A percentile compares a stretch with the other conserved stretches of the same genome.
Conservation (phyloP, 2,888 invertebrate species). For the Archips crataeganus region DNA sequence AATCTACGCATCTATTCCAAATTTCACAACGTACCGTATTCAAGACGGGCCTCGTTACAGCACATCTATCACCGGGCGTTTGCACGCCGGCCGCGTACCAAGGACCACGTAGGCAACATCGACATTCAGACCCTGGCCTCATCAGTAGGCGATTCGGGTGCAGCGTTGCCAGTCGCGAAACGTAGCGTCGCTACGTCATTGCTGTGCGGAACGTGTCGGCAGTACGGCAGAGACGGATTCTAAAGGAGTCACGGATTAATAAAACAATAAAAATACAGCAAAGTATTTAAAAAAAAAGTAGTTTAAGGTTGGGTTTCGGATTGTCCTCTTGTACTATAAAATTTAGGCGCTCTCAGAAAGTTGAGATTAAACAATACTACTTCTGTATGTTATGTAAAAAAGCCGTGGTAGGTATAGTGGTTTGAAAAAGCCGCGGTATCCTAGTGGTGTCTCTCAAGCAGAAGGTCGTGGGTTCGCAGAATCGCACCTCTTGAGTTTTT, state of each 20-base stretch:
- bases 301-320: too few species aligned
- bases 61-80: conserved; percentile 17
- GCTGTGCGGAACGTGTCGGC: conserved; percentile 65
- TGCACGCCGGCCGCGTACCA: conserved; percentile 42
- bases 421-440: too few species aligned
- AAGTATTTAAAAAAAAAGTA: too few species aligned
- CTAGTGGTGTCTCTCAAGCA: too few species aligned
- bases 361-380: too few species aligned
- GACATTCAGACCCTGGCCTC: conserved; percentile 55
- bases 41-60: conserved; percentile 10
- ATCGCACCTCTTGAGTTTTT: too few species aligned
- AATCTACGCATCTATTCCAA: conserved; percentile 13
- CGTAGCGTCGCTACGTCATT: conserved; percentile 80
- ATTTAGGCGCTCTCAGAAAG: too few species aligned
- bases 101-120: conserved; percentile 59
- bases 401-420: too few species aligned
- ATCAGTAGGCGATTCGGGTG: conserved; percentile 63
- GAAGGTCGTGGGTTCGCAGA: too few species aligned
- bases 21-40: conserved; percentile 20
- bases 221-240: conserved; percentile 64
- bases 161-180: conserved; percentile 65
- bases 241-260: conserved; percentile 3
- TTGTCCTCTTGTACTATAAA: too few species aligned
- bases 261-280: neutral
- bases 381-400: too few species aligned